Evolutionary conservation across 2,888 invertebrate genomes (phyloP), one percentile per base, ranked within the genome.

Genomic region (Pseudoips prasinana): DNA sequence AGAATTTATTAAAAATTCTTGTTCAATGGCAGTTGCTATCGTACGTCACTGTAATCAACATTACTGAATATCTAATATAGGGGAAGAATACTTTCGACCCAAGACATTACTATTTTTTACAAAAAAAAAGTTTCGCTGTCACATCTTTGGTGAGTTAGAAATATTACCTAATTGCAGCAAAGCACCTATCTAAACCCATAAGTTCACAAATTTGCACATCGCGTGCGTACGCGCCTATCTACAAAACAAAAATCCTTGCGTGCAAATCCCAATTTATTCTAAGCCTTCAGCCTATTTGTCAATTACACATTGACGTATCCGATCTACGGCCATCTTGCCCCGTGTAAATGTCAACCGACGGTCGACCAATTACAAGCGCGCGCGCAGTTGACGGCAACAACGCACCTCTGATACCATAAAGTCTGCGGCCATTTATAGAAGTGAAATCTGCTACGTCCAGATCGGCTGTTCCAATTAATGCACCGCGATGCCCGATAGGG

Each of bases 351-450:
- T 87, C 87, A 85, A 70, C 75, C 70, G 71, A 69, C 77, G 69
- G 77, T 68, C 79, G 77, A 84, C 87, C 87, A 88, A 87, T 88
- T 87, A 87, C 86, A 84, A 73, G 71, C 81, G 81, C 82, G 69
- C 66, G 82, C 83, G 81, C 82, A 68, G 66, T 65, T 77, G 81
- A 80, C 82, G 78, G 73, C 72, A 72, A 82, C 84, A 80, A 73
- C 80, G 79, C 79, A 70, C 72, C 67, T 61, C 50, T 71, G 81
- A 82, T 83, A 84, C 86, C 84, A 86, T 86, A 85, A 85, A 82
- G 69, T 75, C 70, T 80, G 76, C 55, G 71, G 77, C 86, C 87
- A 82, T 88, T 84, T 87, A 87, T 84, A 82, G 86, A 75, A 75
- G 75, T 65, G 77, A 77, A 75, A 80, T 78, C 78, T 70, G 68